phyloP scores from a whole-genome alignment of 2,888 invertebrate species.

The Leptarthrus brevirostris region DNA sequence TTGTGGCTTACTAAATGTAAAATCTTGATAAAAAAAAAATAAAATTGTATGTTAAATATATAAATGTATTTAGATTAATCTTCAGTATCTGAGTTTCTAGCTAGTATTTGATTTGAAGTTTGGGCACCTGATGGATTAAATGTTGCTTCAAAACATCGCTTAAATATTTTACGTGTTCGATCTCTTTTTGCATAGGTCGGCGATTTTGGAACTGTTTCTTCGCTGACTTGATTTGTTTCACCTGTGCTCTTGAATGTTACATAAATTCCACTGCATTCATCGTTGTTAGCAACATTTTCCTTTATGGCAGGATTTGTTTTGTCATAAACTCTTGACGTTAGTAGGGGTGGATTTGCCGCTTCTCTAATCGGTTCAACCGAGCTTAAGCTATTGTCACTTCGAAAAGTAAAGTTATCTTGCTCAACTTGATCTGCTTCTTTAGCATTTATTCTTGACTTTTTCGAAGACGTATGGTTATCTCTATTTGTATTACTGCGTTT shows the following conservation, averaged over 20 bases:
- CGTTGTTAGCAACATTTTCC: not conserved
- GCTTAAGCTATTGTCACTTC: not conserved
- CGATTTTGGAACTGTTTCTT: conserved; percentile 62
- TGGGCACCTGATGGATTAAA: conserved; percentile 69
- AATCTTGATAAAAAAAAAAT: conserved; percentile 21
- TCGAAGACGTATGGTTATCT: not conserved
- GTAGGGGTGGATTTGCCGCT: not conserved
- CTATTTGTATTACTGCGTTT: conserved; percentile 5
- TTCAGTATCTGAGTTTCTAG: conserved; percentile 76
- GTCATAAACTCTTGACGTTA: not conserved
- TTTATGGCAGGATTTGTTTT: not conserved
- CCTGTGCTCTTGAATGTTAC: conserved; percentile 57
- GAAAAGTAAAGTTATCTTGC: not conserved
- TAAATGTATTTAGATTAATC: conserved; percentile 59
- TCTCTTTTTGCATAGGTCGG: conserved; percentile 61
- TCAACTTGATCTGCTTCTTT: not conserved
- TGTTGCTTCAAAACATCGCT: conserved; percentile 80
- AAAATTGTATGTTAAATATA: conserved; percentile 45
- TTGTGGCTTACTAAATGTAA: conserved; percentile 58
- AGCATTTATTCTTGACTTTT: conserved; percentile 8
- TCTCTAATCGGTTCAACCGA: conserved; percentile 12
- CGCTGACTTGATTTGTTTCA: conserved; percentile 53
- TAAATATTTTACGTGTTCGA: conserved; percentile 72
- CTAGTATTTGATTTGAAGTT: conserved; percentile 69
- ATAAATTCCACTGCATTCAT: conserved; percentile 42